Base-by-base conservation (phyloP, 2,888 invertebrate species). In the Cephus sareptanus region DNA sequence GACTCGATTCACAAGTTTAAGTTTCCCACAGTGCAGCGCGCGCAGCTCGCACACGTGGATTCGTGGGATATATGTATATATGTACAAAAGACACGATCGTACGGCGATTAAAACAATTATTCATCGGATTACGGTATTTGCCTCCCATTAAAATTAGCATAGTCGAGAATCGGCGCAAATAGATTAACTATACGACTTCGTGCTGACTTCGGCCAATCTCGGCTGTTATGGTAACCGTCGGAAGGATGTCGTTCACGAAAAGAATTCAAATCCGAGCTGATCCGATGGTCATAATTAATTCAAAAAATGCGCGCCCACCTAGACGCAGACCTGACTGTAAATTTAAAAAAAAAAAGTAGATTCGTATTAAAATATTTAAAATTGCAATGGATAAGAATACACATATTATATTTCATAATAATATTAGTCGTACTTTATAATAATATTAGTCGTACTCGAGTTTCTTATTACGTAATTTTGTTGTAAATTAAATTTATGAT, bases 11-110 rank as follows among this genome's bases (percentile, higher is more conserved):
- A 56, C 23, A 56, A 9, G 56, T 56, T 56, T 34, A 56, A 73
- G 75, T 77, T 81, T 84, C 84, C 77, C 83, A 84, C 79, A 81
- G 73, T 82, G 83, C 83, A 83, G 84, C 79, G 30, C 23, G 70
- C 34, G 34, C 34, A 35, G 40, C 37, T 33, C 13, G 34, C 74
- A 76, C 69, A 74, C 34, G 30, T 75, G 56, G 56, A 56, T 71
- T 73, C 68, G 31, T 56, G 15, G 9, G 40, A 30, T n/a, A 30
- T 69, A 75, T 77, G 23, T 75, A 33, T 75, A 75, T 12, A 75
- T 71, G 40, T 73, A 75, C 56, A 75, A 68, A 30, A 31, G 33
- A 69, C n/a, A 37, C n/a, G 56, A 69, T 75, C 75, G 74, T 12
- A 11, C 15, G 34, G 68, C 79, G 56, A 80, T 82, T 80, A 77